Conservation (phyloP, 2,888 invertebrate genomes). For the Zhuqinia jingwanae region DNA sequence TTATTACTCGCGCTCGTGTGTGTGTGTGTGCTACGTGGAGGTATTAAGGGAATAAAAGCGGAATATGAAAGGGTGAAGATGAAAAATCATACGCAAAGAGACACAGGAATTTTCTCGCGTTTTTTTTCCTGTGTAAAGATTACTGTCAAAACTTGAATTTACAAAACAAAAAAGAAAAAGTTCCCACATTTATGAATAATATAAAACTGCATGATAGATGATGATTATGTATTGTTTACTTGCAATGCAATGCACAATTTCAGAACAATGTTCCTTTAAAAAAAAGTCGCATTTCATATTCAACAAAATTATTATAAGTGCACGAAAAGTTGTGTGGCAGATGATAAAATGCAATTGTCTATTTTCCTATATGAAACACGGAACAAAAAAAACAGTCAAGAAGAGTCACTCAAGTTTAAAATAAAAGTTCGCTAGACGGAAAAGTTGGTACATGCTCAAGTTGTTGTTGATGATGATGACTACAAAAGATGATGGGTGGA, state of each 20-base stretch:
- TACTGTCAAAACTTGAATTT: constrained; percentile 39
- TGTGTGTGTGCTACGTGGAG: background rate
- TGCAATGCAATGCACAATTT: background rate
- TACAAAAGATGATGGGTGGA: background rate
- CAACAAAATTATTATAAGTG: constrained; percentile 14
- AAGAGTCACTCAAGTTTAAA: background rate
- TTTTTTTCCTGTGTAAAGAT: constrained; percentile 7
- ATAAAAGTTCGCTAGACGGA: background rate
- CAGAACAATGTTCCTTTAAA: constrained; percentile 4
- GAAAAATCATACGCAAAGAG: background rate
- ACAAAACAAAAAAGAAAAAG: constrained; percentile 44
- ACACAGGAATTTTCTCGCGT: background rate
- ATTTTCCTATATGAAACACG: background rate
- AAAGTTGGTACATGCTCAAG: constrained; percentile 16
- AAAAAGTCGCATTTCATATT: constrained; percentile 5
- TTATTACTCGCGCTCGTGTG: background rate
- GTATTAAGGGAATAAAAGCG: constrained; percentile 9
- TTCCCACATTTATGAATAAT: constrained; percentile 47
- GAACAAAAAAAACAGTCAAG: background rate
- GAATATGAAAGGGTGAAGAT: constrained; percentile 25
- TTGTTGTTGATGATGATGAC: constrained; percentile 1
- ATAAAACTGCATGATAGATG: constrained; percentile 1
- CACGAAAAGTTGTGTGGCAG: background rate
- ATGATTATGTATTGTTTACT: constrained; percentile 11
- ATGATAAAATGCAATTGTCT: background rate